Evolutionary conservation across 2,888 invertebrate genomes (phyloP).

Genomic region (Lithophane socia): DNA sequence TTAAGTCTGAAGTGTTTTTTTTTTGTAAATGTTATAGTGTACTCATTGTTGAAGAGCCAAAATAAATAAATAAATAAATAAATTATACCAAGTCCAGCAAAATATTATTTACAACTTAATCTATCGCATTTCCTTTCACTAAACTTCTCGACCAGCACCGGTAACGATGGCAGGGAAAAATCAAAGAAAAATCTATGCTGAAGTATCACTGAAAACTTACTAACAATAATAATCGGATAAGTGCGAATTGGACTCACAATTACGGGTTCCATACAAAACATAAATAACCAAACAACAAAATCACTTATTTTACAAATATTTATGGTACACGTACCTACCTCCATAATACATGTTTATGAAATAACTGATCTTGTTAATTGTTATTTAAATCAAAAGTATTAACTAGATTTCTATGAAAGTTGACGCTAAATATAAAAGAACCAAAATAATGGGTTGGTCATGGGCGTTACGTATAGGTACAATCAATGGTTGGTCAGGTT

Average conservation of each 20-base stretch:
- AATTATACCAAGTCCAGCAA: background rate
- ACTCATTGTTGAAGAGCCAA: too few species aligned
- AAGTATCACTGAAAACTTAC: constrained; percentile 7
- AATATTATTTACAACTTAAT: constrained; percentile 20
- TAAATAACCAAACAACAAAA: background rate
- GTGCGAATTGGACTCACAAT: background rate
- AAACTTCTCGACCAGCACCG: constrained; percentile 9
- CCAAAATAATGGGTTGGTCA: background rate
- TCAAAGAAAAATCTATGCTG: background rate
- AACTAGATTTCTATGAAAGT: background rate
- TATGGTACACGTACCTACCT: background rate
- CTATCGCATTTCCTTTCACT: constrained; percentile 17
- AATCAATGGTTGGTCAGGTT: background rate
- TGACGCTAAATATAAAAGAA: background rate
- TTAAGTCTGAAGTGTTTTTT: too few species aligned
- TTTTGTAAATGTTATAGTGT: too few species aligned
- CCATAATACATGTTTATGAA: background rate
- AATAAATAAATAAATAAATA: too few species aligned
- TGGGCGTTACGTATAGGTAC: background rate
- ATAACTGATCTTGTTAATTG: background rate
- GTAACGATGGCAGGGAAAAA: background rate
- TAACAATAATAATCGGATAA: background rate
- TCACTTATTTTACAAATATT: background rate
- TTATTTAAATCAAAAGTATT: background rate
- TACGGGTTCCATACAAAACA: background rate